Conservation (phyloP, 2,888 invertebrate species). For the Xestoiulus laeticollis region DNA sequence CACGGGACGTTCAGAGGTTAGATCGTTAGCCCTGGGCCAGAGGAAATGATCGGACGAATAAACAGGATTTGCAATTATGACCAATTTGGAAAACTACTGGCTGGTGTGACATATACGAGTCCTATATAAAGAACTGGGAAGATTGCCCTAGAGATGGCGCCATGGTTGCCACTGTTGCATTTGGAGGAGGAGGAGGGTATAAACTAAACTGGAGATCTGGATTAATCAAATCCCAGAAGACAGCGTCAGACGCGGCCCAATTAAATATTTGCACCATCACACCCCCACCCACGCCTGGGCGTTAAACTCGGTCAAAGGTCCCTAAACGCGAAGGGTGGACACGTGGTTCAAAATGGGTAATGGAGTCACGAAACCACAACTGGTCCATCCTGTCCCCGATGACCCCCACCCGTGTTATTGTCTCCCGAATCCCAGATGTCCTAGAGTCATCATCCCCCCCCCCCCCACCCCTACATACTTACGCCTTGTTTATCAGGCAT, state of each 20-base stretch:
- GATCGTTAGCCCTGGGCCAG: background rate
- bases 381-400: background rate
- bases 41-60: background rate
- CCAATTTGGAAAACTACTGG: background rate
- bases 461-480: background rate
- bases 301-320: conserved; percentile 28
- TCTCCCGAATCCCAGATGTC: conserved; percentile 15
- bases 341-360: too few relatives aligned
- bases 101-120: background rate
- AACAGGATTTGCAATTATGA: background rate
- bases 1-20: background rate
- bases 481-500: background rate
- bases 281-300: background rate
- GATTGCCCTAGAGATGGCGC: too few relatives aligned
- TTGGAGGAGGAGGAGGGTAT: too few relatives aligned
- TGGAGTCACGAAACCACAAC: too few relatives aligned
- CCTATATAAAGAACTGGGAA: too few relatives aligned
- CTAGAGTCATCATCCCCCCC: too few relatives aligned
- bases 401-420: background rate
- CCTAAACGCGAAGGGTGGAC: background rate
- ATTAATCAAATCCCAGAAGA: background rate
- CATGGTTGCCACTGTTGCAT: too few relatives aligned
- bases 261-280: background rate
- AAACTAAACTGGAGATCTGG: too few relatives aligned
- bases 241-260: background rate